Conservation (phyloP, 2,888 invertebrate species). For the Ecliptopera silaceata region DNA sequence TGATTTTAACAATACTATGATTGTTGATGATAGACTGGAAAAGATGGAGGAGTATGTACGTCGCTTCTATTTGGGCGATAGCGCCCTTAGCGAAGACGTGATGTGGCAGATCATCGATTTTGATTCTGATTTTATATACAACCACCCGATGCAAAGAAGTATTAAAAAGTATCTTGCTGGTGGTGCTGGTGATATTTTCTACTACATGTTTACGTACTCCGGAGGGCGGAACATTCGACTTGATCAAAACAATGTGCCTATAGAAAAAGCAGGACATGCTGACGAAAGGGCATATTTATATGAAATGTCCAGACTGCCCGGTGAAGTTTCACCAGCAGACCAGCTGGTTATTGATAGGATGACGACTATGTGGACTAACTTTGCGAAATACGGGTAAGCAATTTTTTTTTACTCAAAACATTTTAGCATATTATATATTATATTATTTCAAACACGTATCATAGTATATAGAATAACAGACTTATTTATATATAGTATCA, state of each 20-base stretch:
- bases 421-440: too few species aligned
- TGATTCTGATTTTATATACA: slow-evolving; percentile 54
- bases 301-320: slow-evolving; percentile 30
- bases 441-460: too few species aligned
- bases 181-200: slow-evolving; percentile 46
- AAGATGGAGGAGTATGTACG: slow-evolving; percentile 41
- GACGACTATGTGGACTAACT: slow-evolving; percentile 68
- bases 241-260: slow-evolving; percentile 37
- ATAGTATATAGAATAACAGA: too few species aligned
- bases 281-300: slow-evolving; percentile 64
- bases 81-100: slow-evolving; percentile 34
- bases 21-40: slow-evolving; percentile 33
- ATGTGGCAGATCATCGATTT: slow-evolving; percentile 46
- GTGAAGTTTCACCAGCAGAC: slow-evolving; percentile 43
- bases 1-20: slow-evolving; percentile 15
- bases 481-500: too few species aligned
- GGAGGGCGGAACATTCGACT: slow-evolving; percentile 46
- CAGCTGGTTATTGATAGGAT: slow-evolving; percentile 54
- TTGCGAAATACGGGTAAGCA: slow-evolving; percentile 60
- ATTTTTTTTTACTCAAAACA: background rate
- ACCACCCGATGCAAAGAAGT: slow-evolving; percentile 50
- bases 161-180: slow-evolving; percentile 45
- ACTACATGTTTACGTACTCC: slow-evolving; percentile 58
- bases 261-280: slow-evolving; percentile 47
- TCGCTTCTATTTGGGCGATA: slow-evolving; percentile 58